These are phyloP conservation scores for Drosophila nigricruria DNA, from an alignment of 2,888 invertebrate species.

Conservation along the genomic window DNA sequence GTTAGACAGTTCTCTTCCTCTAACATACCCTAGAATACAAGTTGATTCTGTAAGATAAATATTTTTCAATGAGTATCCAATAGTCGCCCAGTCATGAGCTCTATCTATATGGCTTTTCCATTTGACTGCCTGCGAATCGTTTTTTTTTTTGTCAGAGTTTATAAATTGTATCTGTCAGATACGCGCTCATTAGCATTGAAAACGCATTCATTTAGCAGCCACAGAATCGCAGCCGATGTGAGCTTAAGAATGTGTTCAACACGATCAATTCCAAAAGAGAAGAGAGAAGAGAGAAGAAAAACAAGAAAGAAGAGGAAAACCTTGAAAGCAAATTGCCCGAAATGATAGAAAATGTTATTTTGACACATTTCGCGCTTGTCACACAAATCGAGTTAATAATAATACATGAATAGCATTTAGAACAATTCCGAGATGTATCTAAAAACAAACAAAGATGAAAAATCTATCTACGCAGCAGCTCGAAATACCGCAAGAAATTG, in stretches of 20 bases:
- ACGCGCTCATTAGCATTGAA: conserved; percentile 79
- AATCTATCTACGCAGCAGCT: conserved; percentile 19
- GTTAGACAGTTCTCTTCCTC: background rate
- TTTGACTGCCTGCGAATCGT: conserved; percentile 47
- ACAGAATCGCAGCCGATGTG: conserved; percentile 20
- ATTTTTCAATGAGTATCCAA: conserved; percentile 9
- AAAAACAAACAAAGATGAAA: conserved; percentile 12
- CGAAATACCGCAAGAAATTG: conserved; percentile 67
- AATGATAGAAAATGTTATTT: conserved; percentile 53
- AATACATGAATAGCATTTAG: conserved; percentile 44
- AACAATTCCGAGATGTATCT: conserved; percentile 24
- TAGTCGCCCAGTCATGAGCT: background rate
- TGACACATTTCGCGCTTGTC: conserved; percentile 60
- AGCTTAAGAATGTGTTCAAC: conserved; percentile 7
- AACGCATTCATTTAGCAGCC: conserved; percentile 50
- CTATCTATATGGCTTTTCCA: conserved; percentile 54
- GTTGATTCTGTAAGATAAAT: background rate
- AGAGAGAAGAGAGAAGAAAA: background rate
- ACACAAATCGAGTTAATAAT: conserved; percentile 77
- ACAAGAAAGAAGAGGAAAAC: background rate
- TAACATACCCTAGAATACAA: background rate
- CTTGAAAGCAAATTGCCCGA: conserved; percentile 41
- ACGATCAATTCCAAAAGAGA: conserved; percentile 19
- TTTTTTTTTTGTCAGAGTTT: conserved; percentile 66
- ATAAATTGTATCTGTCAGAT: conserved; percentile 81